A percentile compares a stretch with the other conserved stretches of the same genome.
These are phyloP conservation scores for Hydropsyche tenuis DNA, from an alignment of 1,140 invertebrate genomes.

Conservation along the genomic window DNA sequence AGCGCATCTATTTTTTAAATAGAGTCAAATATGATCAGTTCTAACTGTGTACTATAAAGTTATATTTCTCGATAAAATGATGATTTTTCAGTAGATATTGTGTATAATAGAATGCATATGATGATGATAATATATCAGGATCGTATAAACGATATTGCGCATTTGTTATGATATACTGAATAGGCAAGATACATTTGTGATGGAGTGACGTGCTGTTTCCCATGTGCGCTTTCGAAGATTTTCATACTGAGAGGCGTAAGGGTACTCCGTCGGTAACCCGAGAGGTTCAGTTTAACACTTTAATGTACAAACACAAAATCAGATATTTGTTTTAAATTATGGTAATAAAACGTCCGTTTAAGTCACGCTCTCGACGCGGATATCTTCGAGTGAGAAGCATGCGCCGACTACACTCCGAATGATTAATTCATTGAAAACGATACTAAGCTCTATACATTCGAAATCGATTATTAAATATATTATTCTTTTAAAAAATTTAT, in stretches of 20 bases:
- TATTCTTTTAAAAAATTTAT: too few species aligned
- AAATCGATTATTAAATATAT: too few species aligned
- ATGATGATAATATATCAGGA: too few species aligned
- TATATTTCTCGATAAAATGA: too few species aligned
- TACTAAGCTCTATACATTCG: too few species aligned
- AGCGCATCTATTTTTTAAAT: too few species aligned
- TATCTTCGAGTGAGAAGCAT: conserved; percentile 42
- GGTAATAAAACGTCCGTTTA: conserved; percentile 64
- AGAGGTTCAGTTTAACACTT: conserved; percentile 59
- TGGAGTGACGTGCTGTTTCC: conserved; percentile 22
- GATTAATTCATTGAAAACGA: too few species aligned
- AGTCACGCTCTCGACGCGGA: conserved; percentile 59
- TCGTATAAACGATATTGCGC: too few species aligned
- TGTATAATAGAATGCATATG: too few species aligned
- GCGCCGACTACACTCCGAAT: conserved; percentile 30
- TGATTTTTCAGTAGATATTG: too few species aligned
- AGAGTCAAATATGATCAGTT: too few species aligned
- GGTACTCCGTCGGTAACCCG: conserved; percentile 42
- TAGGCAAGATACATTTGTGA: conserved; percentile 2
- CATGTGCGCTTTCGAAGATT: conserved; percentile 9
- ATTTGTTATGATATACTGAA: neutral
- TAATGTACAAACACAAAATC: conserved; percentile 63
- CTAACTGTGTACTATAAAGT: too few species aligned
- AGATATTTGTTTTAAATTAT: conserved; percentile 68
- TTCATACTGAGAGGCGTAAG: neutral